Conservation (phyloP, 2,888 invertebrate genomes). For the Tiliacea aurago region DNA sequence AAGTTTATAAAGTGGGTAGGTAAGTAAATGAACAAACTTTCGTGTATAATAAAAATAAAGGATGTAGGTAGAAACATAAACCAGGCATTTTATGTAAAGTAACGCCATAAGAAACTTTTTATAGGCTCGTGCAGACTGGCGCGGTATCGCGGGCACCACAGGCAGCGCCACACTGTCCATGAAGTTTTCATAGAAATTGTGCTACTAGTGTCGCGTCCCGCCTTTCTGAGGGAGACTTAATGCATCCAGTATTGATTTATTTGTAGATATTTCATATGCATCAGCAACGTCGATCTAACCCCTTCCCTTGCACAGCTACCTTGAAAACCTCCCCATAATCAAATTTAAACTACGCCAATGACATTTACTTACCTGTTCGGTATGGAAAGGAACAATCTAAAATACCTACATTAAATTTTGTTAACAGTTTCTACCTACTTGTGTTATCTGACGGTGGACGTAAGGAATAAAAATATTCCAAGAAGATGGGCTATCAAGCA, state of each 20-base stretch:
- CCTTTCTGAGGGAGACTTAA: not conserved
- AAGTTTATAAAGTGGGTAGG: conserved; percentile 6
- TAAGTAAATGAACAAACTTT: conserved; percentile 15
- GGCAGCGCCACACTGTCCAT: no score
- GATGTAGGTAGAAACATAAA: not conserved
- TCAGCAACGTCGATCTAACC: conserved; percentile 8
- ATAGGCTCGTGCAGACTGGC: no score
- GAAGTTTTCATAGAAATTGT: no score
- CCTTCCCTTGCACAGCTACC: conserved; percentile 6
- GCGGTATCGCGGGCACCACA: no score
- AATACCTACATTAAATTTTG: not conserved
- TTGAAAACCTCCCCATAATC: conserved; percentile 23
- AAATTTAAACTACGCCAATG: conserved; percentile 22
- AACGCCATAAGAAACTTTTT: not conserved
- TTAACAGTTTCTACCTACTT: not conserved
- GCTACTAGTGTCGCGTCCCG: no score
- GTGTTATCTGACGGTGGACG: not conserved
- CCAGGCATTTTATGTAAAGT: not conserved
- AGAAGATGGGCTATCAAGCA: not conserved
- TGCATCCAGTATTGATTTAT: conserved; percentile 8
- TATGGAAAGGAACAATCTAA: not conserved
- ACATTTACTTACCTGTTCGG: conserved; percentile 14
- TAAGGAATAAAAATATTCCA: not conserved
- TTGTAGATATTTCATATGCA: conserved; percentile 11
- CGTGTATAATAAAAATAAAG: conserved; percentile 9